Conservation (phyloP, 1,140 invertebrate genomes). For the Lordiphosa clarofinis region DNA sequence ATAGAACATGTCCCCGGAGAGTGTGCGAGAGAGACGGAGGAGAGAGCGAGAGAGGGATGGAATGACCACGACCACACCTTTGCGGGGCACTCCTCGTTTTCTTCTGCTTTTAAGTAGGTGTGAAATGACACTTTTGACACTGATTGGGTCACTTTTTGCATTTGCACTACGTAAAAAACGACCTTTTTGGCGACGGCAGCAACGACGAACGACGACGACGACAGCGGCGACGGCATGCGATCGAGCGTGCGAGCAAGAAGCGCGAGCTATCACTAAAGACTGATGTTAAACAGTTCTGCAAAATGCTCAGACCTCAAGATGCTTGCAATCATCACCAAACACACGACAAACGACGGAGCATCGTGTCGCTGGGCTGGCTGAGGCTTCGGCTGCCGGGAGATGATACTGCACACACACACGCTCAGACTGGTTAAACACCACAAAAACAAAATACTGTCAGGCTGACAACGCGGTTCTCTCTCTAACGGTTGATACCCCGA, state of each 20-base stretch:
- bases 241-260: conserved; percentile 77
- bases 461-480: conserved; percentile 50
- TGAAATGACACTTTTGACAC: too few species aligned
- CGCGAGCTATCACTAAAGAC: conserved; percentile 79
- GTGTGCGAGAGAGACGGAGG: too few species aligned
- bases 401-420: conserved; percentile 34
- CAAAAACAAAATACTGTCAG: conserved; percentile 54
- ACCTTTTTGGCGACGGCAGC: conserved; percentile 17
- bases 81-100: too few species aligned
- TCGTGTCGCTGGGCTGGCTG: conserved; percentile 11
- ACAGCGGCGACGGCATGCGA: conserved; percentile 57
- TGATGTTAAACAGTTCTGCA: conserved; percentile 79
- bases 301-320: conserved; percentile 61
- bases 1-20: conserved; percentile 9
- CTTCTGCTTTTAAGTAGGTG: too few species aligned
- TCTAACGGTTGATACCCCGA: conserved; percentile 63
- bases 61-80: conserved; percentile 1
- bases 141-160: too few species aligned
- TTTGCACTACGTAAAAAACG: conserved; percentile 1
- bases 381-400: conserved; percentile 43
- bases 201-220: conserved; percentile 33
- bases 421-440: too few species aligned
- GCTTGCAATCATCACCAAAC: conserved; percentile 61
- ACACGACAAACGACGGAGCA: conserved; percentile 11
- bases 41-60: too few species aligned